Base-by-base conservation (phyloP, 1,140 invertebrate species). In the Micrasema minimum region DNA sequence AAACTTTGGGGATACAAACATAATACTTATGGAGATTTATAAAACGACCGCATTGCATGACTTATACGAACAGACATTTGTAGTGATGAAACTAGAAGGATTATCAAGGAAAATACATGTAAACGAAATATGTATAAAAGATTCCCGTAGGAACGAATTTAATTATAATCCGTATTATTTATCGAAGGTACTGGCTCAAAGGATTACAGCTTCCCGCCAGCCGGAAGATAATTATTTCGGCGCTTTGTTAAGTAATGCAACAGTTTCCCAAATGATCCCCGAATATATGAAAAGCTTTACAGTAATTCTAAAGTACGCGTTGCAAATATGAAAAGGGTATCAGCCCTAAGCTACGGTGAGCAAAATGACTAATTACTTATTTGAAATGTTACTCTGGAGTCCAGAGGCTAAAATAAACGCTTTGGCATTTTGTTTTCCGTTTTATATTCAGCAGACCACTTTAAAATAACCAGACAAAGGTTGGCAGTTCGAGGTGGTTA, bases 351-450 rank as follows among this genome's bases (percentile, higher is more conserved):
- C 57, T 9, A 14, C 41, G 43, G 38, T 14, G 59, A 45, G 22
- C 12, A 46, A 64, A 64, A 64, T 64, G 59, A 64, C 41, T 64
- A 64, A 64, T 64, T 64, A 64, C 10, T 46, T 64, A 64, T 48
- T 64, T 46, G 59, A 64, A 64, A 64, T 45, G 59, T 64, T 45
- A 26, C 43, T 46, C 59, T 26, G 20, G 38, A 37, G 43, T 20
- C 11, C 12, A 22, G 12, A 26, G 18, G 7, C 7, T 31, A 31
- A 31, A 4, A 20, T 45, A 46, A 46, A 64, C 59, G 43, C 35
- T 64, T 59, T 20, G 59, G 43, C 46, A 46, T 64, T 64, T 64
- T 31, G 59, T 64, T 64, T 64, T 23, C 22, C 22, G n/a, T 11
- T 18, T 12, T 46, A 46, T 46, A 46, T 64, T 64, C 22, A 45